Evolutionary conservation across 2,113 vertebrate genomes (phyloP), one percentile per base, ranked within the genome.

Genomic region (Charadrius vociferus): DNA sequence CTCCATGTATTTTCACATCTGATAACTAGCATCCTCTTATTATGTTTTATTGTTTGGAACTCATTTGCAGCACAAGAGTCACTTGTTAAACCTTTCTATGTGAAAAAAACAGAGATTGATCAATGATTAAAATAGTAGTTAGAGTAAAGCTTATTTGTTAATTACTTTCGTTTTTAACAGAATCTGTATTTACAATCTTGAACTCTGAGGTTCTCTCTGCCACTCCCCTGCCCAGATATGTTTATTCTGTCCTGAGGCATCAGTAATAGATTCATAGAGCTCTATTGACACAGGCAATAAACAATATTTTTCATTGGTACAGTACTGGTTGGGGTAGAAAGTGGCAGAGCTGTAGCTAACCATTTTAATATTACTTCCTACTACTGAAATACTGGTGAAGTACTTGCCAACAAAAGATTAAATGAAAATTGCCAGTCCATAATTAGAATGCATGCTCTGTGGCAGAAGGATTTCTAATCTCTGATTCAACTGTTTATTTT

Each of bases 171-270:
- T 91, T 82, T 96, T 93, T 96, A 62, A 86, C 66, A 84, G 68
- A 93, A 93, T 93, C 88, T 95, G 13, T 92, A 62, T 95, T 87
- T 96, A 80, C 77, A 87, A 29, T 98, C 92, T 96, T 83, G 71
- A 94, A 32, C 36, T 90, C 43, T 65, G 2, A 1, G 4, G 8
- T 93, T 86, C 29, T 67, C 30, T 78, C 36, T 66, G 58, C 34
- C 12, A 22, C 24, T 65, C 9, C 36, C 53, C 11, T 72, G 50
- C 32, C 34, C 34, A 3, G 6, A 52, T 87, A 34, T 6, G 23
- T 58, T 92, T 77, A 17, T 72, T 84, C n/a, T 84, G 49, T 92
- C 67, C 68, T 72, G 65, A 72, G 68, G 36, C 14, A 45, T 65
- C n/a, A 65, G 29, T 80, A 77, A 47, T 26, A 68, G 59, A 65